Conservation (phyloP, 2,797 vertebrate species). For the Eidolon dupreanum region DNA sequence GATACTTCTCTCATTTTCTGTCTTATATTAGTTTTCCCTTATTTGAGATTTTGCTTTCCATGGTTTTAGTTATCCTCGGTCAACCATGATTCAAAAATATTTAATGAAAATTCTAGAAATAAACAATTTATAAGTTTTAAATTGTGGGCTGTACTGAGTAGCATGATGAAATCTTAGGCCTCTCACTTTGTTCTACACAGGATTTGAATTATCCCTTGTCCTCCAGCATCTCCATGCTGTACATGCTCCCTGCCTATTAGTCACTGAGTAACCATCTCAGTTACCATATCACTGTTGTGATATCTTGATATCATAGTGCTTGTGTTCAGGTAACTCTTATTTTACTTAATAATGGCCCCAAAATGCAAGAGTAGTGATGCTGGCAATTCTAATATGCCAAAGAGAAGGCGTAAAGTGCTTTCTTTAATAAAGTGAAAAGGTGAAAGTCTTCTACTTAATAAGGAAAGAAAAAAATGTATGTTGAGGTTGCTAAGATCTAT, state of each 20-base stretch:
- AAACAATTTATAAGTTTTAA: not conserved
- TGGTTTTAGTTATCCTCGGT: not conserved
- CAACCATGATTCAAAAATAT: not conserved
- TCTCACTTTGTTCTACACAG: not conserved
- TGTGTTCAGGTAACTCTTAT: not conserved
- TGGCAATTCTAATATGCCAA: not conserved
- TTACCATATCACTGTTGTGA: not conserved
- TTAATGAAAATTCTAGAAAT: not conserved
- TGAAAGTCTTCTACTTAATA: not conserved
- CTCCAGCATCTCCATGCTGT: not conserved
- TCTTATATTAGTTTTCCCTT: not conserved
- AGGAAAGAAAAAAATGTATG: not conserved
- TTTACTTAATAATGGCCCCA: not conserved
- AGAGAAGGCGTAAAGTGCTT: not conserved
- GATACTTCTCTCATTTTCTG: not conserved
- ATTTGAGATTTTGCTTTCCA: not conserved
- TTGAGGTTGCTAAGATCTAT: not conserved
- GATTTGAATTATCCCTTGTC: not conserved
- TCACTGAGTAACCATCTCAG: not conserved
- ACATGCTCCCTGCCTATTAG: too few relatives aligned
- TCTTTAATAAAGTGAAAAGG: not conserved
- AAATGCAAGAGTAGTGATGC: not conserved
- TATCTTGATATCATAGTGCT: too few relatives aligned
- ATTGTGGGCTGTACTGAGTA: not conserved
- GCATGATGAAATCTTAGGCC: not conserved